Base-by-base conservation (phyloP, 1,140 invertebrate species). In the Oscheius sp. region DNA sequence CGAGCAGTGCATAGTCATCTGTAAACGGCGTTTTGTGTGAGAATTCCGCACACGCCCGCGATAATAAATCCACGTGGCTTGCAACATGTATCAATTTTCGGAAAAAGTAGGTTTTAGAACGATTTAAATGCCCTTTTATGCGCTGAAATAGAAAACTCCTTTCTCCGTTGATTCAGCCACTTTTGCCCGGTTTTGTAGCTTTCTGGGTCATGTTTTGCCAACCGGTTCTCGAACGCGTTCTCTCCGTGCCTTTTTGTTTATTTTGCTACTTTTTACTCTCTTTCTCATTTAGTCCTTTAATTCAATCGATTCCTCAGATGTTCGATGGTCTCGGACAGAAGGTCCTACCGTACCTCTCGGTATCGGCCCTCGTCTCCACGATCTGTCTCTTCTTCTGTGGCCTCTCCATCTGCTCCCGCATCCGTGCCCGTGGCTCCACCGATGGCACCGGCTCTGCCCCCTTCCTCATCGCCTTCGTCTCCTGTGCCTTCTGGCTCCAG, bases 401-500 rank as follows among this genome's bases (percentile, higher is more conserved):
- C 13, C 45, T 74, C 10, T 52, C 52, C 26, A 74, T 74, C 35
- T 74, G 72, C 42, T n/a, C 34, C 13, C 38, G 58, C 18, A 74
- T 74, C 4, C 52, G 61, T n/a, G 31, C 20, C 34, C 49, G 31
- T 32, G 72, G 65, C 23, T 28, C 35, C 1, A 35, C 64, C n/a
- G 64, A 67, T 32, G 62, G 59, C 10, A 74, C 72, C 2, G 38
- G 42, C n/a, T 28, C 31, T 2, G 72, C 72, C 49, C 72, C 72
- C 3, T 71, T 71, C 28, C 68, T 71, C 18, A 73, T 71, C 28
- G 65, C 63, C 32, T 73, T 68, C n/a, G 15, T 71, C 34, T 74
- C 69, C 20, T 73, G 82, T 52, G 62, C 70, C 26, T 83, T 82
- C 36, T 83, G 81, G 82, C 61, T 83, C 2, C 78, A 78, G 13